Base-by-base conservation (phyloP, 2,797 vertebrate genomes). In the Characodon lateralis region DNA sequence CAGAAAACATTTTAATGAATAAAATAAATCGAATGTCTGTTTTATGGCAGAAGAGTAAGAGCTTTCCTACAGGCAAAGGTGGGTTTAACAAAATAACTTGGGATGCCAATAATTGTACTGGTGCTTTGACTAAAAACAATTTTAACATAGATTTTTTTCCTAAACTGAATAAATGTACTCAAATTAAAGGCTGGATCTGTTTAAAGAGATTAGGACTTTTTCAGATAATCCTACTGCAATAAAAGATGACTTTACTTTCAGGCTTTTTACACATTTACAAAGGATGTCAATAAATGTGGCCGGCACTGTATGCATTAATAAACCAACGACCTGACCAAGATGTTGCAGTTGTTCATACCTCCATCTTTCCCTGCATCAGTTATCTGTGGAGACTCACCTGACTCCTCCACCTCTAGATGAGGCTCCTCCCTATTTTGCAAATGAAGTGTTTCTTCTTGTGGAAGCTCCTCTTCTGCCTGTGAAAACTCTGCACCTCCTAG, bases 301-400 rank as follows among this genome's bases (percentile, higher is more conserved):
- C 39, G 2, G 22, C 22, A 13, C 58, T 28, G 50, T 51, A 13
- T 59, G 26, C 5, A 13, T 39, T 26, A 59, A 41, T 73, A 2
- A 5, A 56, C 58, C 26, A 50, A 76, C 41, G 22, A 70, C 31
- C 56, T 1, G 2, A 74, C 12, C 56, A 0, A 43, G n/a, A 0
- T 35, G 10, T 41, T 46, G 9, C 3, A 18, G 0, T n/a, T 66
- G 55, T 80, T 85, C 90, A 78, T 86, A 95, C 95, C 94, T 76
- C 85, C 83, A 61, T 85, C 85, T 81, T 88, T 91, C 66, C 81
- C 73, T 12, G 83, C 70, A 53, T 92, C 90, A 7, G 82, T 51
- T 0, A 56, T 76, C 63, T 55, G 78, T 13, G 48, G 55, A 65
- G 71, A 72, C 50, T 66, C 66, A 50, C 91, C 86, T 2, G 89